Evolutionary conservation across 2,888 invertebrate species (phyloP).

Genomic region (Agrochola circellaris): DNA sequence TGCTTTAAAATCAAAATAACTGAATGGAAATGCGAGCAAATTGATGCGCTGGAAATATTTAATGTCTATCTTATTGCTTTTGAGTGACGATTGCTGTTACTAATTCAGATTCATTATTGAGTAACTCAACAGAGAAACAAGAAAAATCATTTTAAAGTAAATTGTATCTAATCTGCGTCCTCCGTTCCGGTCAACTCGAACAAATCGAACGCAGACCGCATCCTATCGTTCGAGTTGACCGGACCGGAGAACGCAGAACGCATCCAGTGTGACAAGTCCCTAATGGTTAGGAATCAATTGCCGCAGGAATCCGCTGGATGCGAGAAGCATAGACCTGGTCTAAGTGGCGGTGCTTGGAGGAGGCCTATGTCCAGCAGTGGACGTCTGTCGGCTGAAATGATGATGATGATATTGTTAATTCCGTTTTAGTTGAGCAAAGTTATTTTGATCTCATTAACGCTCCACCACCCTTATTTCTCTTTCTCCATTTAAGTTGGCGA

Average conservation of each 20-base stretch:
- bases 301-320: no score
- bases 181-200: no score
- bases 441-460: not conserved
- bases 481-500: no score
- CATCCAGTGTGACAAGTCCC: no score
- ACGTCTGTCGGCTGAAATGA: no score
- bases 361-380: no score
- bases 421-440: not conserved
- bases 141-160: slow-evolving; percentile 2
- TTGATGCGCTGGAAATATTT: not conserved
- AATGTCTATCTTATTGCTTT: not conserved
- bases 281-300: no score
- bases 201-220: no score
- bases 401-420: not conserved
- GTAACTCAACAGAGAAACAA: not conserved
- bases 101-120: not conserved
- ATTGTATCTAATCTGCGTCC: not conserved
- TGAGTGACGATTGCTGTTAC: not conserved
- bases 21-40: not conserved
- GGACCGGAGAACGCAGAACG: no score
- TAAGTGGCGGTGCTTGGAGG: no score
- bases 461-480: not conserved
- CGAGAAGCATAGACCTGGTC: no score
- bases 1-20: not conserved
- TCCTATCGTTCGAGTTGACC: no score